Evolutionary conservation across 2,113 vertebrate species (phyloP), one percentile per base, ranked within the genome.

Genomic region (Ginglymostoma cirratum): DNA sequence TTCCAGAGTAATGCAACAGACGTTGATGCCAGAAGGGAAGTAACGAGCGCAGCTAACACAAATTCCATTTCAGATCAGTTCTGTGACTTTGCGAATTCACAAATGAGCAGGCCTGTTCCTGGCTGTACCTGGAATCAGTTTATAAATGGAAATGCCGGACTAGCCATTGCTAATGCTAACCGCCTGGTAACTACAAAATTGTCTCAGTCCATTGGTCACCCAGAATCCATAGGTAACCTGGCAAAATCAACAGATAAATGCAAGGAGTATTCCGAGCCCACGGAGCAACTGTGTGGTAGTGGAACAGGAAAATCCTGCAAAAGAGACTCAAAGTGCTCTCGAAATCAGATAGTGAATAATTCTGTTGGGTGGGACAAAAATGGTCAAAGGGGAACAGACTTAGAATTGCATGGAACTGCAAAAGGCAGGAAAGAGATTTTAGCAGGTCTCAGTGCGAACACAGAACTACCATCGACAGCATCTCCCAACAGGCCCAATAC

Each of bases 281-380:
- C 98, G 0, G 98, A 99, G 94, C 98, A 98, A 96, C 98, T 98
- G 38, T 42, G 97, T 86, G 97, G 97, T 61, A 98, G 98, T 96
- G 97, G 97, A 95, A 99, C 99, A 98, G 98, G 99, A 97, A 99
- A 99, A 97, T 98, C 98, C 95, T 98, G 98, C 96, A 99, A 98
- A 97, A 99, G 98, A 96, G 98, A 99, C 93, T 97, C 94, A 98
- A 96, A 97, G 27, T 72, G 94, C 94, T 52, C 94, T 72, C 98
- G 97, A 97, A 98, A 96, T 97, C 98, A 98, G 95, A 96, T 97
- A 95, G 97, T 98, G 96, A 98, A 98, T 97, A 97, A 97, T 66
- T 80, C 97, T 94, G 96, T 98, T 0, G 98, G 98, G 76, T 99
- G 98, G 99, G 97, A 98, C 96, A 99, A 98, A 97, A 98, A 97